phyloP scores from a whole-genome alignment of 2,888 invertebrate species.

The Nipponacmea schrenckii region DNA sequence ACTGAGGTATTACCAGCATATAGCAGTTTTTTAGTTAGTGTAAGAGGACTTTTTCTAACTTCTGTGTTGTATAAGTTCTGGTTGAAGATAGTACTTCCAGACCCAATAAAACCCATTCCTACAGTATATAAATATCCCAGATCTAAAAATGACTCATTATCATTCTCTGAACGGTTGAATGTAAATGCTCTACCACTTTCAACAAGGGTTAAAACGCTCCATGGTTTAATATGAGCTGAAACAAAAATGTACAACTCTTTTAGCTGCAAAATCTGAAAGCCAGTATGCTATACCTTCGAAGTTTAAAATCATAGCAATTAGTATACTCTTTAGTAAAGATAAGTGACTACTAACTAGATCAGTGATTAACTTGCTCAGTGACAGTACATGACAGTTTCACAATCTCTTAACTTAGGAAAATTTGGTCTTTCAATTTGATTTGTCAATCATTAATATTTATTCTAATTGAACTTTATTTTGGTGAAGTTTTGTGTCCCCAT shows the following conservation, averaged over 20 bases:
- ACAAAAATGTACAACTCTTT: background rate
- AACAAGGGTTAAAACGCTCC: constrained; percentile 20
- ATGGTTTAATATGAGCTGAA: constrained; percentile 12
- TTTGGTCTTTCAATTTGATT: too few relatives aligned
- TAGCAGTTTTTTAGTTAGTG: constrained; percentile 16
- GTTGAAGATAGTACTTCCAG: constrained; percentile 14
- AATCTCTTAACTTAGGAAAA: too few relatives aligned
- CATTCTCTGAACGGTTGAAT: constrained; percentile 14
- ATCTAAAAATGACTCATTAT: constrained; percentile 18
- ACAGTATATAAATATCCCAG: constrained; percentile 11
- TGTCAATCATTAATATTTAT: too few relatives aligned
- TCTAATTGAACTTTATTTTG: too few relatives aligned
- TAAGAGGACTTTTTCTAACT: constrained; percentile 20
- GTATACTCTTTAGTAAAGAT: too few relatives aligned
- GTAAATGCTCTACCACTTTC: constrained; percentile 21
- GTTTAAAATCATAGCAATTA: too few relatives aligned
- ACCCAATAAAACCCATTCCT: constrained; percentile 22
- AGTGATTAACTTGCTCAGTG: too few relatives aligned
- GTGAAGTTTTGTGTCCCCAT: too few relatives aligned
- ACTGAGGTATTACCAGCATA: constrained; percentile 22
- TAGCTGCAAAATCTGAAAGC: too few relatives aligned
- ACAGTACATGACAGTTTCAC: too few relatives aligned
- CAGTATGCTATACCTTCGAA: too few relatives aligned
- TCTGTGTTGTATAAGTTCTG: constrained; percentile 17
- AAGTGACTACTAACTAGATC: too few relatives aligned